Base-by-base conservation (phyloP, 2,888 invertebrate species). In the Oscheius onirici region DNA sequence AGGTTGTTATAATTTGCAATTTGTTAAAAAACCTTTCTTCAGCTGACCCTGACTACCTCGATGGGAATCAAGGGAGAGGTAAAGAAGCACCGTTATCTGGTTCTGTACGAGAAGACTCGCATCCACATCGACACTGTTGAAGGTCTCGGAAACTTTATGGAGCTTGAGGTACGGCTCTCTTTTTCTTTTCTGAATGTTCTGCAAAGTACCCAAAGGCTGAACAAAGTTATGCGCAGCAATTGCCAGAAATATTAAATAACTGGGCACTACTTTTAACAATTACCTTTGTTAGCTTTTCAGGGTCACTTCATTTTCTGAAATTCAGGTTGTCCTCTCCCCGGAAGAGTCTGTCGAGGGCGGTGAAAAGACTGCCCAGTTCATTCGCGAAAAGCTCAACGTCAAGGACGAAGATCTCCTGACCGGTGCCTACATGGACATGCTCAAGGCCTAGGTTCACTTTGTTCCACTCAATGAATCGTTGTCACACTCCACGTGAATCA, bases 61-160 rank as follows among this genome's bases (percentile, higher is more conserved):
- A 86, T 94, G 75, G 95, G 95, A 0, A 86, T 91, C 0, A 89
- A 90, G 72, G 95, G 94, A 0, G 89, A 90, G 22, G 92, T 97
- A 5, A 77, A 74, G 68, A 97, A 97, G 88, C 90, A 89, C 0
- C 91, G 97, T 5, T 90, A 91, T 76, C 89, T 97, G 5, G 95
- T 92, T 86, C 89, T 95, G 88, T 91, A 93, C 2, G 93, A 91
- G 0, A 93, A 94, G 87, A 95, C 95, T 0, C 90, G 96, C 74
- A 91, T 97, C 28, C 97, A 97, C 88, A 73, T 85, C 49, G 97
- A 97, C 88, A 89, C 91, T 67, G 96, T 97, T 0, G 90, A 92
- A 80, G 91, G 90, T 11, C 90, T 95, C 0, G 95, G 95, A 1
- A 87, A 92, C 85, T 95, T 92, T 87, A 91, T 94, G 91, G 95